Percentiles rank a stretch among this genome's conserved stretches.
Conservation (phyloP, 2,797 vertebrate species). For the Gadopsis marmoratus region DNA sequence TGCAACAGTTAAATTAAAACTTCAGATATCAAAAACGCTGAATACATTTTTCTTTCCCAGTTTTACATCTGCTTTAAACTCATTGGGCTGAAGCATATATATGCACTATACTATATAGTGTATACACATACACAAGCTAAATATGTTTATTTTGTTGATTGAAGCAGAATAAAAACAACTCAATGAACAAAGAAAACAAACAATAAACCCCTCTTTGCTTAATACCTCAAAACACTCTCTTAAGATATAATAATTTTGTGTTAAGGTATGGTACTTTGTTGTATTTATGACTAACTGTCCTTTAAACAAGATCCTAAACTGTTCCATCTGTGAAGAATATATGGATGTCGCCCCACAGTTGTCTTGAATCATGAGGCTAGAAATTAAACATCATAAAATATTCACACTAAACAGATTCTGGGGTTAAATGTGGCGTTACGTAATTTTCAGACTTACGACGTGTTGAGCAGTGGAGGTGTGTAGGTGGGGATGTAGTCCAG, state of each 20-base stretch:
- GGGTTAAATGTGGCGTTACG: neutral
- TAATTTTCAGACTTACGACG: conserved; percentile 86
- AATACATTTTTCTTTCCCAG: neutral
- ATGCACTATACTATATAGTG: too few relatives aligned
- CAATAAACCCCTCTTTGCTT: neutral
- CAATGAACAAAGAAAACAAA: neutral
- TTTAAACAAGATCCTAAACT: neutral
- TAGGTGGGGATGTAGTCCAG: conserved; percentile 95
- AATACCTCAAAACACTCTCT: neutral
- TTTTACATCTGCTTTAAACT: neutral
- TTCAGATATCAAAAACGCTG: neutral
- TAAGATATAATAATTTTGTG: neutral
- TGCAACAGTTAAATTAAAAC: neutral
- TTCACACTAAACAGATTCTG: neutral
- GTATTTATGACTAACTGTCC: neutral
- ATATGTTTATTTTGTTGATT: neutral
- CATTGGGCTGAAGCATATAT: too few relatives aligned
- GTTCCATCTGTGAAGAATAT: neutral
- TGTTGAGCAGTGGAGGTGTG: conserved; percentile 90
- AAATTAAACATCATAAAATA: neutral
- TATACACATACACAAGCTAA: too few relatives aligned
- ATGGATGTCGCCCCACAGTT: neutral
- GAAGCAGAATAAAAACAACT: neutral
- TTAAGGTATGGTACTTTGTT: neutral
- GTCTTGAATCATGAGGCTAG: neutral